Evolutionary conservation across 2,113 vertebrate species (phyloP).

Genomic region (Chascanopsetta lugubris): DNA sequence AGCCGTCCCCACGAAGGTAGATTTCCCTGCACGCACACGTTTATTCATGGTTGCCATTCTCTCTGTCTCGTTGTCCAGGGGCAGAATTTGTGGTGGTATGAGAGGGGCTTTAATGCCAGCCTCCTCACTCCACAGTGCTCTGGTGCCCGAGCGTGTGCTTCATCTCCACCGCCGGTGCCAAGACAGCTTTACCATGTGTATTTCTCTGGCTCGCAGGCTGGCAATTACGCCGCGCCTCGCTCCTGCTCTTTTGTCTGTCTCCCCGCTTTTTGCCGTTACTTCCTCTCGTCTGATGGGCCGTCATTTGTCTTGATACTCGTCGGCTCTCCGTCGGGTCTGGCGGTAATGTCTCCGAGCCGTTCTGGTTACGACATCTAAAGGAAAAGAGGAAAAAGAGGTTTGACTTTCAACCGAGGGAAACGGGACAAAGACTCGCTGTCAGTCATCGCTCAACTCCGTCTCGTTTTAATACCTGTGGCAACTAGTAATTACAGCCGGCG

Average conservation of each 20-base stretch:
- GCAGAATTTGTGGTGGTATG: slow-evolving; percentile 56
- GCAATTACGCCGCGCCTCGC: slow-evolving; percentile 15
- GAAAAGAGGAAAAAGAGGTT: neutral
- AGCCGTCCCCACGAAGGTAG: neutral
- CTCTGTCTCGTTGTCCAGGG: slow-evolving; percentile 44
- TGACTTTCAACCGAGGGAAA: neutral
- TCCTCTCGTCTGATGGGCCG: slow-evolving; percentile 18
- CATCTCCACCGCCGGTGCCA: slow-evolving; percentile 36
- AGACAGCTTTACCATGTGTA: slow-evolving; percentile 39
- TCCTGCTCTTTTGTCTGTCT: slow-evolving; percentile 17
- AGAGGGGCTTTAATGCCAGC: slow-evolving; percentile 49
- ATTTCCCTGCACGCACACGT: neutral
- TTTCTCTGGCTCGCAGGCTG: slow-evolving; percentile 33
- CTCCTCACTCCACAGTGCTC: slow-evolving; percentile 37
- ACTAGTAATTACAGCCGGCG: neutral
- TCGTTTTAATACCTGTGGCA: neutral
- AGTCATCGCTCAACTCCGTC: neutral
- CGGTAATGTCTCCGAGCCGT: slow-evolving; percentile 23
- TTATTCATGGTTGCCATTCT: slow-evolving; percentile 60
- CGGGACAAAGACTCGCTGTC: neutral
- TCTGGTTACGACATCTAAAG: neutral
- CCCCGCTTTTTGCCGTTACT: slow-evolving; percentile 19
- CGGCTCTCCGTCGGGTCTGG: slow-evolving; percentile 12
- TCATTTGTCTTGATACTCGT: slow-evolving; percentile 34
- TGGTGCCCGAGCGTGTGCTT: slow-evolving; percentile 42